Conservation (phyloP, 2,797 vertebrate genomes). For the Octomys mimax region DNA sequence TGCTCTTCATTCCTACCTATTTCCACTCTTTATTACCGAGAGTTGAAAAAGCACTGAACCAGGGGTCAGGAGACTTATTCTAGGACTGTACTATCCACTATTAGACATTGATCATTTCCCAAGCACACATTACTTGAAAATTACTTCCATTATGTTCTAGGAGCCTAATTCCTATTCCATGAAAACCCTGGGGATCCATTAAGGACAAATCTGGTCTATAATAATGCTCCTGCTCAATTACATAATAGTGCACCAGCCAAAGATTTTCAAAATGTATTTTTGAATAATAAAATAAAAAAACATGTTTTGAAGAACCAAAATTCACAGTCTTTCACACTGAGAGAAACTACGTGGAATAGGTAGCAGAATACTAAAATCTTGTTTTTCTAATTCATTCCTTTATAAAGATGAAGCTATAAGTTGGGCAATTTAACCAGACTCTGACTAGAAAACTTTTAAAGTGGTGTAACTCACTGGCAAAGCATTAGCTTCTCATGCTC, state of each 20-base stretch:
- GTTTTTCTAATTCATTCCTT: background rate
- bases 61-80: background rate
- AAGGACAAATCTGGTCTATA: slow-evolving; percentile 20
- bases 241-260: background rate
- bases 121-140: background rate
- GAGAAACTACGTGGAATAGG: background rate
- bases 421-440: background rate
- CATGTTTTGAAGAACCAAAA: background rate
- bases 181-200: background rate
- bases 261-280: slow-evolving; percentile 33
- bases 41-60: background rate
- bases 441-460: background rate
- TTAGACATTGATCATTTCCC: background rate
- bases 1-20: background rate
- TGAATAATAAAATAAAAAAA: background rate
- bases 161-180: background rate
- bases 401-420: background rate
- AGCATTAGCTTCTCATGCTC: background rate
- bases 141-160: background rate
- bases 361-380: background rate
- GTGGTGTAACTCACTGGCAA: background rate
- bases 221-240: background rate
- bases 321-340: background rate
- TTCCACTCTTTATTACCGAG: background rate
- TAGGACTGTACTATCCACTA: background rate